These are phyloP conservation scores for Pristionchus entomophagus DNA, from an alignment of 2,888 invertebrate genomes.

Conservation along the genomic window DNA sequence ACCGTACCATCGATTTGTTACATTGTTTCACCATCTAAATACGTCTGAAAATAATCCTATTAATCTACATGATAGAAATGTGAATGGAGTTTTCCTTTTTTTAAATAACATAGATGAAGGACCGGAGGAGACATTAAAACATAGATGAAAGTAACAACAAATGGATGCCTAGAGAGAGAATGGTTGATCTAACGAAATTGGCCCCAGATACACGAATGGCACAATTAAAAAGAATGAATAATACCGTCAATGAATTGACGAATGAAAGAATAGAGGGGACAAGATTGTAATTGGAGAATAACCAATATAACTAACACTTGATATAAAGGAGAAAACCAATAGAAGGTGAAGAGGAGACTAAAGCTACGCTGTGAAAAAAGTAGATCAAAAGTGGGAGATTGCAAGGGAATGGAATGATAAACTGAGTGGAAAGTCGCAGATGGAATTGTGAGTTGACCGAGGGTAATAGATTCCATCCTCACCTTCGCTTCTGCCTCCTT, in stretches of 20 bases:
- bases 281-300: background rate
- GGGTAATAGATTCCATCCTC: background rate
- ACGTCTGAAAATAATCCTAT: too few species aligned
- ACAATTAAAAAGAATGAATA: background rate
- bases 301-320: background rate
- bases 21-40: too few species aligned
- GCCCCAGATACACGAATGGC: background rate
- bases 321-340: background rate
- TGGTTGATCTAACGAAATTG: too few species aligned
- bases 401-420: slow-evolving; percentile 1
- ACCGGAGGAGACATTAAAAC: too few species aligned
- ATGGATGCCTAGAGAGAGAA: background rate
- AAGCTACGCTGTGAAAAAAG: background rate
- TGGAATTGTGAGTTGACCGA: too few species aligned
- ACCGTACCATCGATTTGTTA: too few species aligned
- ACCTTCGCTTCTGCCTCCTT: slow-evolving; percentile 37
- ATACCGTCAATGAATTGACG: slow-evolving; percentile 11
- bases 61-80: background rate
- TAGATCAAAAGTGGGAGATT: background rate
- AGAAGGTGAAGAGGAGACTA: background rate
- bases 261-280: background rate
- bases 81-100: too few species aligned
- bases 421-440: background rate
- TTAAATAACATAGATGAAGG: too few species aligned
- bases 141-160: background rate